Evolutionary conservation across 2,113 vertebrate genomes (phyloP), one percentile per base, ranked within the genome.

Genomic region (Corythornis madagascariensis): DNA sequence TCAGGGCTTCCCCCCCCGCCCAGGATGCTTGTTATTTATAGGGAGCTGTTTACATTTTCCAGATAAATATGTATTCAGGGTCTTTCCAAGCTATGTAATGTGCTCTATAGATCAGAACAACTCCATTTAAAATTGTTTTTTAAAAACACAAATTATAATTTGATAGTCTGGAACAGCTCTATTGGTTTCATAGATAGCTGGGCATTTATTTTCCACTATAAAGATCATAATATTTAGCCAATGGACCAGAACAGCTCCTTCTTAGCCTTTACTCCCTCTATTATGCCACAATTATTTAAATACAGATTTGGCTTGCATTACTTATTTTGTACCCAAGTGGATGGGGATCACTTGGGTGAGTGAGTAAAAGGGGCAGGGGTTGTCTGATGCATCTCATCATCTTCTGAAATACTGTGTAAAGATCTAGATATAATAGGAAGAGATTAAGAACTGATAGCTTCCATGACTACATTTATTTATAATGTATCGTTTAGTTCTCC

Each of bases 241-340:
- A 94, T 94, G 91, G 94, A 95, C 88, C 93, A 94, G 91, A 96
- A 96, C 93, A 93, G 42, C 38, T 96, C 83, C 90, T 94, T 96
- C 95, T 91, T 95, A 95, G 93, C 93, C 90, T 92, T 96, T 93
- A 94, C 87, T 94, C 93, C 71, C 53, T 60, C 88, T 90, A 82
- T 94, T 94, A 96, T 90, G 64, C 76, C 76, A 93, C 80, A 83
- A 83, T 95, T 94, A 96, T 96, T 96, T 96, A 94, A 96, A 96
- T 94, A 90, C 69, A 59, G 65, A 83, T 91, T 50, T 82, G 81
- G 35, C 79, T 71, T 80, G 72, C 78, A 47, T 85, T 94, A 90
- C 78, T 95, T 94, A 71, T 94, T 92, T 94, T 77, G 78, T 64
- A 77, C 75, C 75, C 72, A 48, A 86, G 82, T 52, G 82, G 60